These are phyloP conservation scores for Agonopterix arenella DNA, from an alignment of 2,888 invertebrate species.

Conservation along the genomic window DNA sequence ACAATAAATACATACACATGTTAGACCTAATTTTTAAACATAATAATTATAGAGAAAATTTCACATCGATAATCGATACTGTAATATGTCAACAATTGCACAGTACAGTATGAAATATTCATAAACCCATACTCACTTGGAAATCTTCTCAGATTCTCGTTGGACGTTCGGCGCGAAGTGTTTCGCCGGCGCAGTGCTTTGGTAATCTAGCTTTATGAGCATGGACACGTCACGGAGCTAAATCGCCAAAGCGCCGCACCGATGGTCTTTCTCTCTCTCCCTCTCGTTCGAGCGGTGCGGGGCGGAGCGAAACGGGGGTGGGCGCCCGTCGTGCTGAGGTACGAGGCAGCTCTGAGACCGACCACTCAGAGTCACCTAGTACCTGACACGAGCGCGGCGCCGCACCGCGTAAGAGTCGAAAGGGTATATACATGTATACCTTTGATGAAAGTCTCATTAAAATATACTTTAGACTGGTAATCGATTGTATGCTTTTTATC, in stretches of 20 bases:
- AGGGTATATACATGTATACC: too few species aligned
- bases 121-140: too few species aligned
- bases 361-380: constrained; percentile 91
- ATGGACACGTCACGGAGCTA: constrained; percentile 88
- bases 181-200: constrained; percentile 81
- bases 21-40: too few species aligned
- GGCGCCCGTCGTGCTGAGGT: constrained; percentile 53
- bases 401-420: not conserved
- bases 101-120: not conserved
- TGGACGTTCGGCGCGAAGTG: constrained; percentile 5
- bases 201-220: constrained; percentile 97
- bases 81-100: too few species aligned
- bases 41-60: too few species aligned
- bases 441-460: too few species aligned
- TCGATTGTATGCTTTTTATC: too few species aligned
- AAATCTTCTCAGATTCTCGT: too few species aligned
- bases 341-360: constrained; percentile 74
- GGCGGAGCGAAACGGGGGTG: constrained; percentile 3
- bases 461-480: too few species aligned
- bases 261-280: constrained; percentile 53
- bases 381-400: constrained; percentile 80
- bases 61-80: too few species aligned
- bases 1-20: too few species aligned
- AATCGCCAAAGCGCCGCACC: constrained; percentile 90
- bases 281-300: constrained; percentile 23